Conservation (phyloP, 2,113 vertebrate species). For the Hippocampus abdominalis region DNA sequence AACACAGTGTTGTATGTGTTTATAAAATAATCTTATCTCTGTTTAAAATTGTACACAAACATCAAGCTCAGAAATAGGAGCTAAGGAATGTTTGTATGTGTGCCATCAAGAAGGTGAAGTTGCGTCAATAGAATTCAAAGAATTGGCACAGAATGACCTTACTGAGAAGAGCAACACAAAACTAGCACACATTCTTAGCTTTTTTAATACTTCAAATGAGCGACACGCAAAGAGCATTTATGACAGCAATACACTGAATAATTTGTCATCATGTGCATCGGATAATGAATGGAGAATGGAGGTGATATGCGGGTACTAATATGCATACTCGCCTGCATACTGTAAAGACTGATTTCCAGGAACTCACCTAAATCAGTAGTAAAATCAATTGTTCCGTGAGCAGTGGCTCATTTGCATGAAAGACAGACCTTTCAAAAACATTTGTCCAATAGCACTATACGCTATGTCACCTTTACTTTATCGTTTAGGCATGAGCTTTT, state of each 20-base stretch:
- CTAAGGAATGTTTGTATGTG: conserved; percentile 6
- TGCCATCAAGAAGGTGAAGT: conserved; percentile 15
- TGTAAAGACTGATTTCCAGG: background rate
- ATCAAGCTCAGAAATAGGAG: conserved; percentile 18
- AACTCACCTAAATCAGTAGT: background rate
- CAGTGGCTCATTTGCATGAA: background rate
- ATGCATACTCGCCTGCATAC: background rate
- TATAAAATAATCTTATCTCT: conserved; percentile 44
- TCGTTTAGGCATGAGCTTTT: no score
- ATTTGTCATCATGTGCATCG: background rate
- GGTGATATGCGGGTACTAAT: background rate
- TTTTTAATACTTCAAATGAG: background rate
- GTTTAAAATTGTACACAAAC: conserved; percentile 25
- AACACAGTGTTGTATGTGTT: conserved; percentile 53
- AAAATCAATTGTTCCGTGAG: background rate
- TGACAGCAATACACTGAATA: background rate
- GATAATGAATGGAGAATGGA: background rate
- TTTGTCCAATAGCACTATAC: no score
- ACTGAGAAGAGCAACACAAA: conserved; percentile 36
- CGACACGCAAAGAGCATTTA: background rate
- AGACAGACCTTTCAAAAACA: background rate
- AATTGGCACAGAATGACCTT: conserved; percentile 46
- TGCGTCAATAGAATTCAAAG: conserved; percentile 45
- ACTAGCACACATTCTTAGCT: background rate
- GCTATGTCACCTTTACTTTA: no score